phyloP scores from a whole-genome alignment of 2,888 invertebrate genomes.

The Coelinius sp. region DNA sequence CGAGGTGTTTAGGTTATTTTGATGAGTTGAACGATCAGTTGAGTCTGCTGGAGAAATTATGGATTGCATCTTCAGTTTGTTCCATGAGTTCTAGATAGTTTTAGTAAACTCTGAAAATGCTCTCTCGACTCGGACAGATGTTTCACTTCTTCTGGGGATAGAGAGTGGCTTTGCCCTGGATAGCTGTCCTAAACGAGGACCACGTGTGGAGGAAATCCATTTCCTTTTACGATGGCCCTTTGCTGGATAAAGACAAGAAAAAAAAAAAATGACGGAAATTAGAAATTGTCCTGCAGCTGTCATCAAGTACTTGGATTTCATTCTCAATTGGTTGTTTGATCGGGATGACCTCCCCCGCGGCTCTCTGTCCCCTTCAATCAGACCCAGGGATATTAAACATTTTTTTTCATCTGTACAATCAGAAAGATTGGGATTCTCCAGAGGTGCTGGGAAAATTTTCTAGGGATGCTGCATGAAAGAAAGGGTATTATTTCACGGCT shows the following conservation, averaged over 20 bases:
- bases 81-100: too few relatives aligned
- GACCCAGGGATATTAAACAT: background rate
- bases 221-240: conserved; percentile 60
- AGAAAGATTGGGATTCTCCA: background rate
- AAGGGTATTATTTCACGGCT: conserved; percentile 1
- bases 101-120: conserved; percentile 34
- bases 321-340: conserved; percentile 7
- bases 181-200: conserved; percentile 58
- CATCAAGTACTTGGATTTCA: background rate
- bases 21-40: too few relatives aligned
- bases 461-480: background rate
- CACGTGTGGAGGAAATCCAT: conserved; percentile 69
- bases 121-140: conserved; percentile 50
- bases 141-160: conserved; percentile 38
- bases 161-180: conserved; percentile 28
- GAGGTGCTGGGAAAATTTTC: background rate
- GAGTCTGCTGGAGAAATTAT: too few relatives aligned
- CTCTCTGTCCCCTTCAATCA: too few relatives aligned
- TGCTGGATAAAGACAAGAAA: too few relatives aligned
- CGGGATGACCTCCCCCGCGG: background rate
- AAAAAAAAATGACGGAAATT: conserved; percentile 34
- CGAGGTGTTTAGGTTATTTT: background rate
- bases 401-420: background rate
- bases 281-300: conserved; percentile 24
- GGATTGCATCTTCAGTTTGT: too few relatives aligned